Percentiles rank a stretch among this genome's conserved stretches.
phyloP scores from a whole-genome alignment of 2,888 invertebrate genomes.

The Scaptomyza cyrtandrae region DNA sequence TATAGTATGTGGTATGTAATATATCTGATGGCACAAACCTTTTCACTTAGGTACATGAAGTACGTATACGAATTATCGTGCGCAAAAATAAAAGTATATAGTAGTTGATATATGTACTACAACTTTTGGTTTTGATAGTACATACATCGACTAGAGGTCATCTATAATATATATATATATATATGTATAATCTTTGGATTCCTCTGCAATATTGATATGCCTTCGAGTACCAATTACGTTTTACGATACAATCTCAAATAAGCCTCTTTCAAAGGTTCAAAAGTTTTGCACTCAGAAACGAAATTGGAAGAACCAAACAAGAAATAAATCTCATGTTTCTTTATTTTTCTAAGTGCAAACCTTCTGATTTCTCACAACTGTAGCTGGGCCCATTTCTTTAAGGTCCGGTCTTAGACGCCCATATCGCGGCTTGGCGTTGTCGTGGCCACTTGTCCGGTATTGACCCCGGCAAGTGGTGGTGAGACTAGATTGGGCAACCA shows the following conservation, averaged over 20 bases:
- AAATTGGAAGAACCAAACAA: too few relatives aligned
- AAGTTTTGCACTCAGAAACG: too few relatives aligned
- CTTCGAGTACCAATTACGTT: background rate
- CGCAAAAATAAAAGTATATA: background rate
- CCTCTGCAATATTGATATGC: too few relatives aligned
- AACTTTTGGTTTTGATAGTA: background rate
- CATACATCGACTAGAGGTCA: too few relatives aligned
- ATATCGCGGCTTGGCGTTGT: slow-evolving; percentile 84
- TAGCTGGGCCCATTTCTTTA: slow-evolving; percentile 33
- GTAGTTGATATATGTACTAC: too few relatives aligned
- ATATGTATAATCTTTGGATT: too few relatives aligned
- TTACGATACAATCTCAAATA: background rate
- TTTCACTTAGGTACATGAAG: slow-evolving; percentile 43
- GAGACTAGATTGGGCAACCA: slow-evolving; percentile 80
- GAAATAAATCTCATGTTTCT: too few relatives aligned
- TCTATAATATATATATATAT: too few relatives aligned
- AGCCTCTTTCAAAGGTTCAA: too few relatives aligned
- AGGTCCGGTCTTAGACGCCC: slow-evolving; percentile 77
- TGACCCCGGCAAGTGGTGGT: slow-evolving; percentile 81
- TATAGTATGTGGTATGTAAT: slow-evolving; percentile 21
- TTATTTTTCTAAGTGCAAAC: too few relatives aligned
- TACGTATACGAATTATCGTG: slow-evolving; percentile 20
- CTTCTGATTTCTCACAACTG: slow-evolving; percentile 8
- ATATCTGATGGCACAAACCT: slow-evolving; percentile 26
- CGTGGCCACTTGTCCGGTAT: slow-evolving; percentile 84